Conservation (phyloP, 2,888 invertebrate genomes). For the Drosophila prolongata region DNA sequence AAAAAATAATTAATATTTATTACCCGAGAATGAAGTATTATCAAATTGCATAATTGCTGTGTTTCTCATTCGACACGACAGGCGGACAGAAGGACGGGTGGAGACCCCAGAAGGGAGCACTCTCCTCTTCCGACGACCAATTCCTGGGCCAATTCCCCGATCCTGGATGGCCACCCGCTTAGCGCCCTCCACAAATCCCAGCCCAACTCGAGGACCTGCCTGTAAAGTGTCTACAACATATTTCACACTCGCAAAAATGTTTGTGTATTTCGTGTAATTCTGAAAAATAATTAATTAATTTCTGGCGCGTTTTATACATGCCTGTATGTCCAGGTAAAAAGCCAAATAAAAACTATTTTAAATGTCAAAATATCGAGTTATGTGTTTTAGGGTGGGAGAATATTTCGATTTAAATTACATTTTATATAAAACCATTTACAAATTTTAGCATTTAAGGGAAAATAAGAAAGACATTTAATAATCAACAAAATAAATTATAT, state of each 20-base stretch:
- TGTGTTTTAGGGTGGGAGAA: too few relatives aligned
- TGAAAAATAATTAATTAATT: too few relatives aligned
- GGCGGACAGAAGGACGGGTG: conserved; percentile 18
- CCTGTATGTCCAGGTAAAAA: too few relatives aligned
- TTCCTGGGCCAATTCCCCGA: not conserved
- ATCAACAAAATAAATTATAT: too few relatives aligned
- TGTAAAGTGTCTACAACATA: conserved; percentile 58
- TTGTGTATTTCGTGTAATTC: not conserved
- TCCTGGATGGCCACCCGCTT: conserved; percentile 46
- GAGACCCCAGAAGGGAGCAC: not conserved
- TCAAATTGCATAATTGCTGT: conserved; percentile 80
- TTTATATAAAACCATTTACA: too few relatives aligned
- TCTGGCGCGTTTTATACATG: too few relatives aligned
- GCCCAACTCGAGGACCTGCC: conserved; percentile 45
- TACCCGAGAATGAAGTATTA: conserved; percentile 80
- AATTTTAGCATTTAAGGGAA: too few relatives aligned
- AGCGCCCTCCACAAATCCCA: conserved; percentile 18
- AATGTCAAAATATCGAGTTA: too few relatives aligned
- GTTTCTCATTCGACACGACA: conserved; percentile 81
- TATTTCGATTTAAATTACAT: too few relatives aligned
- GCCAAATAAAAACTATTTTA: too few relatives aligned
- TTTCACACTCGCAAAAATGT: conserved; percentile 19
- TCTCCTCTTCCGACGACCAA: conserved; percentile 11
- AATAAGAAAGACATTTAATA: too few relatives aligned
- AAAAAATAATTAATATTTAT: conserved; percentile 79